phyloP scores from a whole-genome alignment of 2,797 vertebrate genomes.

The Columba guinea region DNA sequence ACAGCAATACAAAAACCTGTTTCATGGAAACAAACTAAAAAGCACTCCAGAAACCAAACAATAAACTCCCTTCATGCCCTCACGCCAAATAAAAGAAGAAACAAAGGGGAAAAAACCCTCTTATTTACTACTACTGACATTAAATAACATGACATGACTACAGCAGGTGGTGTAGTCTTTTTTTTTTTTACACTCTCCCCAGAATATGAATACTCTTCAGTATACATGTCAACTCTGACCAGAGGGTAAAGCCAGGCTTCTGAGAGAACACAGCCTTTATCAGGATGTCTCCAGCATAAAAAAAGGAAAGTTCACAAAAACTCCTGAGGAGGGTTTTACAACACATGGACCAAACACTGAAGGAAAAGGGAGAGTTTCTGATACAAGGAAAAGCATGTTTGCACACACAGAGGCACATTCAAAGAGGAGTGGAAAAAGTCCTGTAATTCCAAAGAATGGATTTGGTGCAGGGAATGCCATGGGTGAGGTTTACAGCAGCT shows the following conservation, averaged over 20 bases:
- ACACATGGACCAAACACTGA: accelerated
- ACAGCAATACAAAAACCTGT: background rate
- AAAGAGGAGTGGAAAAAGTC: background rate
- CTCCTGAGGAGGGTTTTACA: background rate
- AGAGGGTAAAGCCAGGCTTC: background rate
- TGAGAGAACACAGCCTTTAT: background rate
- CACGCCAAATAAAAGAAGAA: background rate
- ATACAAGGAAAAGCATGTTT: background rate
- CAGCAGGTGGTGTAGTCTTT: accelerated
- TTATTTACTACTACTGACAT: background rate
- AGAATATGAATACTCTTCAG: background rate
- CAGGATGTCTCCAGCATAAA: background rate
- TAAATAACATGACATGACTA: background rate
- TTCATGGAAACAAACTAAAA: background rate
- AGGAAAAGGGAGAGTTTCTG: background rate
- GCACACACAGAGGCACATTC: no score
- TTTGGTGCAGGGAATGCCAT: background rate
- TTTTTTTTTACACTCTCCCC: background rate
- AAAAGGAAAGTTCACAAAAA: background rate
- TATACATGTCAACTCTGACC: background rate
- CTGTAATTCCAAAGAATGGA: background rate
- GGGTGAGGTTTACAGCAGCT: background rate
- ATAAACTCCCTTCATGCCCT: background rate
- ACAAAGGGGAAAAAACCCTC: accelerated
- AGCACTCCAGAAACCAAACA: accelerated